phyloP scores from a whole-genome alignment of 2,888 invertebrate species.

The Ochropleura plecta region DNA sequence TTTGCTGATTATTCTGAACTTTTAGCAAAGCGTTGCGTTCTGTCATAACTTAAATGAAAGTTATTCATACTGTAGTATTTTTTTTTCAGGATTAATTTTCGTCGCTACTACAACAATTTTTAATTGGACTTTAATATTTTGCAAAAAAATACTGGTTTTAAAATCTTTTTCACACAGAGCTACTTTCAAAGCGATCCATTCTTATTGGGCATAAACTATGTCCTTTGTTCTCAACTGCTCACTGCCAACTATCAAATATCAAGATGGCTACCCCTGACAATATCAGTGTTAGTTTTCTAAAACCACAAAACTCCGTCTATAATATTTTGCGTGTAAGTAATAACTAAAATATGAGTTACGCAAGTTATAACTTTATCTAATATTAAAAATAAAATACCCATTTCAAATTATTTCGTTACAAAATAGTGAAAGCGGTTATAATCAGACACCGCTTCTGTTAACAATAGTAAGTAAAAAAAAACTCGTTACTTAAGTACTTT shows the following conservation, averaged over 20 bases:
- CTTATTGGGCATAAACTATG: not conserved
- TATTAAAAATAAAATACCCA: conserved; percentile 21
- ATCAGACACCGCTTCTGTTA: conserved; percentile 49
- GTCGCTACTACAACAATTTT: not conserved
- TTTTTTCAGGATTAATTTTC: not conserved
- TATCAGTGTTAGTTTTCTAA: not conserved
- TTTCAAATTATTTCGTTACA: conserved; percentile 40
- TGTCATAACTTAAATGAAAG: conserved; percentile 22
- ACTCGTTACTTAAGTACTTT: conserved; percentile 27
- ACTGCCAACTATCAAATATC: not conserved
- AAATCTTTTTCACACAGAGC: too few species aligned
- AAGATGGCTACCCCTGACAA: conserved; percentile 24
- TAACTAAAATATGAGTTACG: conserved; percentile 24
- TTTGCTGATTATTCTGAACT: conserved; percentile 55
- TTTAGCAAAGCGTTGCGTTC: conserved; percentile 40
- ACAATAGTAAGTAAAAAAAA: conserved; percentile 55
- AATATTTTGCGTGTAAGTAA: conserved; percentile 20
- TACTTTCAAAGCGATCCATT: not conserved
- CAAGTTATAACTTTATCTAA: conserved; percentile 22
- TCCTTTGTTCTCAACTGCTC: not conserved
- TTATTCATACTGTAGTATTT: conserved; percentile 9
- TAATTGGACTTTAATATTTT: not conserved
- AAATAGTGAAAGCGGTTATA: conserved; percentile 60
- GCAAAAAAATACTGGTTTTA: not conserved
- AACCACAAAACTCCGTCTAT: conserved; percentile 11